These are phyloP conservation scores for Gorsachius magnificus DNA, from an alignment of 2,797 vertebrate genomes.

Conservation along the genomic window DNA sequence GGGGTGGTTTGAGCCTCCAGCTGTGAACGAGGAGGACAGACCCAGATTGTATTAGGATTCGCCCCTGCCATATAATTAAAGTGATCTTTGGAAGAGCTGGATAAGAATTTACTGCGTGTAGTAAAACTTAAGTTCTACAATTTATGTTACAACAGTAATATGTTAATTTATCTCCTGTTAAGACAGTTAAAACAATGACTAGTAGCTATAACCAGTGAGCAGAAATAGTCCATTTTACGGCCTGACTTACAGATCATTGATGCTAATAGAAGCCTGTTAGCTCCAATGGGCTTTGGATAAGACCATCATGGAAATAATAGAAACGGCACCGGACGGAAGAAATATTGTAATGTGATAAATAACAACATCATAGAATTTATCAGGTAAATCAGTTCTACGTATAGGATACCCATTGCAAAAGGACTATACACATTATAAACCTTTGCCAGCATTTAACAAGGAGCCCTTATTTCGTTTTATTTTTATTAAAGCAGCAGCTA, in stretches of 20 bases:
- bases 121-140: background rate
- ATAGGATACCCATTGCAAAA: background rate
- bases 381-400: background rate
- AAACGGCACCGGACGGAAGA: background rate
- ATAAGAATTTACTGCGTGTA: background rate
- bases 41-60: background rate
- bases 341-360: background rate
- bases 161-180: slow-evolving; percentile 26
- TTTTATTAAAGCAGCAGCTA: background rate
- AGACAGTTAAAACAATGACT: background rate
- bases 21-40: background rate
- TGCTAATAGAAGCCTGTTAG: background rate
- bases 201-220: background rate
- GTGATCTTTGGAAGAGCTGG: background rate
- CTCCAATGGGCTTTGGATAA: background rate
- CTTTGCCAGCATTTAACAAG: background rate
- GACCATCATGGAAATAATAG: background rate
- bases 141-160: background rate
- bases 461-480: background rate
- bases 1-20: background rate
- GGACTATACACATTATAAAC: background rate
- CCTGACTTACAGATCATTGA: background rate
- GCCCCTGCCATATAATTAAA: background rate
- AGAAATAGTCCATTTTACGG: slow-evolving; percentile 2
- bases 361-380: background rate